These are phyloP conservation scores for Dipodomys ordii DNA, from an alignment of 2,113 vertebrate species.

Conservation along the genomic window DNA sequence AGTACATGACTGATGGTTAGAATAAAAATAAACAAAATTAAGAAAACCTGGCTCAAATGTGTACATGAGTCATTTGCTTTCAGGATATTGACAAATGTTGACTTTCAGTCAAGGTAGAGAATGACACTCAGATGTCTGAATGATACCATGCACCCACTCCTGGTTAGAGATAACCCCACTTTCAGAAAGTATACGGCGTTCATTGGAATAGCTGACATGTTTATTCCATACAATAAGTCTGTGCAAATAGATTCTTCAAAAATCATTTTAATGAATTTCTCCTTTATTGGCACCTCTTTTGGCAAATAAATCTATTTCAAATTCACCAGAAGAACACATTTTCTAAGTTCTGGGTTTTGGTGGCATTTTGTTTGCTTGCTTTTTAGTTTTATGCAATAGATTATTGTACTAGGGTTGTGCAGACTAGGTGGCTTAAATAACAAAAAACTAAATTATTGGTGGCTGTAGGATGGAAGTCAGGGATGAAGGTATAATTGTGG, in stretches of 20 bases:
- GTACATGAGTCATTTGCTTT: neutral
- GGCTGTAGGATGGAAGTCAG: neutral
- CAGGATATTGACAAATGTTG: neutral
- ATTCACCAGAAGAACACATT: neutral
- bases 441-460: neutral
- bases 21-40: neutral
- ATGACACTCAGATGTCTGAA: neutral
- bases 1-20: neutral
- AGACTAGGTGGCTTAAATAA: neutral
- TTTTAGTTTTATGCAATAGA: no score
- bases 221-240: rapidly evolving
- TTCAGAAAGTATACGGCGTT: neutral
- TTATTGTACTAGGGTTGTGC: neutral
- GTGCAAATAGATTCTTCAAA: neutral
- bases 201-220: neutral
- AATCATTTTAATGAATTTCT: neutral
- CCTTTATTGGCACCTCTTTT: neutral
- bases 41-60: neutral
- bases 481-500: neutral
- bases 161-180: neutral
- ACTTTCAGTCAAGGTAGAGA: neutral
- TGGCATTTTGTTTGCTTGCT: no score
- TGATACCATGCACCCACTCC: neutral
- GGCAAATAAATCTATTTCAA: constrained; percentile 15
- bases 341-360: no score